Evolutionary conservation across 1,140 invertebrate species (phyloP), one percentile per base, ranked within the genome.

Genomic region (Scaptomyza pallida): DNA sequence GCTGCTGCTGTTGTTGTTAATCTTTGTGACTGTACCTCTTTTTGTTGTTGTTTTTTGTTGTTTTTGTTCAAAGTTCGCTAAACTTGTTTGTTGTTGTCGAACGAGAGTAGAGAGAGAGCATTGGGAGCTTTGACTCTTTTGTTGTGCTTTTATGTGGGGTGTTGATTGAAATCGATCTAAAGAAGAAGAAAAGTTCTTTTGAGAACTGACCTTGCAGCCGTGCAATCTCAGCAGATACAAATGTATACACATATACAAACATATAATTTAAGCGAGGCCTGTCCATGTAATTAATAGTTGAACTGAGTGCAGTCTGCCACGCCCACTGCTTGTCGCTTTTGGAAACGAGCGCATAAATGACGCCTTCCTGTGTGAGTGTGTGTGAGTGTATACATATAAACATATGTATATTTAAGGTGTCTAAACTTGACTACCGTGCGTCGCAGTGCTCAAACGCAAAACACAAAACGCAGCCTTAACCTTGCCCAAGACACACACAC

Each of bases 341-440:
- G 79, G 67, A 85, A n/a, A 85, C 80, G 80, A 85, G 81, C 82
- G 74, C 70, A 75, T 85, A 86, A 85, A 81, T 88, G 81, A 88
- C 81, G 81, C 81, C 81, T 86, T 81, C 81, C 81, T 86, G 81
- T 85, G 82, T 26, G 23, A 0, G 6, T 26, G 23, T 26, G 6
- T 26, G 23, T 26, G 6, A 4, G 2, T 26, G 23, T 26, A n/a
- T n/a, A n/a, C n/a, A n/a, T n/a, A n/a, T n/a, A n/a, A n/a, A n/a
- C n/a, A n/a, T n/a, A n/a, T 26, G 23, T 88, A 85, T 78, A 85
- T 78, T 88, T 85, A 86, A 85, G 81, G 81, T 85, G 81, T 85
- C 81, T 81, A 85, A 85, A 85, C 81, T 85, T 85, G 81, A 85
- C 81, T 85, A 85, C 81, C 78, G 81, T 85, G 74, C 61, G 30